Base-by-base conservation (phyloP, 2,888 invertebrate genomes). In the Tetanocera ferruginea region DNA sequence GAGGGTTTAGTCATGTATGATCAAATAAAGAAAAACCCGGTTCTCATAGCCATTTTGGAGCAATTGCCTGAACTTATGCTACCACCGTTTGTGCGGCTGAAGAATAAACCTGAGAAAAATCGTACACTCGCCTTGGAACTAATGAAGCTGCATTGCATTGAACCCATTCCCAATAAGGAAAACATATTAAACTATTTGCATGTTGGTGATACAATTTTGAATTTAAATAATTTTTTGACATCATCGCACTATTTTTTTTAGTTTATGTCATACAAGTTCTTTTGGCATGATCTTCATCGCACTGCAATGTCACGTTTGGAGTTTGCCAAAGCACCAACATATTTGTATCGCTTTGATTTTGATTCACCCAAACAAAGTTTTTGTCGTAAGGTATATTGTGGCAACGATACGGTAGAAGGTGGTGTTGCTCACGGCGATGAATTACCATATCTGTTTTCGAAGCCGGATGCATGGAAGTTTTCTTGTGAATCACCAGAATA, bases 361-460 rank as follows among this genome's bases (percentile, higher is more conserved):
- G 89, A 90, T 78, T 90, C 90, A 3, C 85, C 86, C 11, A 82
- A 84, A 28, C 86, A 87, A n/a, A 90, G 89, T 80, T 80, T 85
- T 49, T 82, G 86, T 76, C 84, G 89, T 0, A 83, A 82, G 9
- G 78, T 80, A 1, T 82, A 84, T n/a, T 87, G 87, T 76, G 89
- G 88, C 0, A 67, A 81, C 5, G 85, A 86, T 19, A 82, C 85
- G 6, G 82, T 82, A n/a, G n/a, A n/a, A 9, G 81, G 83, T 3
- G 89, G 90, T 0, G 87, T 86, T 3, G 86, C 87, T 5, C 90
- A 90, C 82, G 89, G 84, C 23, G 90, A 90, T 82, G 90, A 90
- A 74, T 55, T 89, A 52, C 85, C 85, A 0, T 90, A 89, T 57
- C 78, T 89, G 0, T 90, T 88, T 67, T 86, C 85, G 19, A 84